Evolutionary conservation across 2,888 invertebrate species (phyloP).

Genomic region (Cryptocephalus moraei): DNA sequence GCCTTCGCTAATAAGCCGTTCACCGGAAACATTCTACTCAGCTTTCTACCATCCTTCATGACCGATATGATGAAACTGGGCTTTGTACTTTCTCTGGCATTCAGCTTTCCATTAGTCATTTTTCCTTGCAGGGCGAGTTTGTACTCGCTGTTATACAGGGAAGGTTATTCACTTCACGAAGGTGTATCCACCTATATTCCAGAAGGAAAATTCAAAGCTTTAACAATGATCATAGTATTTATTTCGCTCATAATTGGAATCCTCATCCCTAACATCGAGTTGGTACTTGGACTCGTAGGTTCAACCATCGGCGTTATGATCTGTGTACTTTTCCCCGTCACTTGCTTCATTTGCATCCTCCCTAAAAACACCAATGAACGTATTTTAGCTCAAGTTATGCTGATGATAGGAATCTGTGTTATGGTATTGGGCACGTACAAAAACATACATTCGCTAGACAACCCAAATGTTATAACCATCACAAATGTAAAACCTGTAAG

Average conservation of each 20-base stretch:
- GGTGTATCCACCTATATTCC: slow-evolving; percentile 63
- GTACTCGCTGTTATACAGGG: slow-evolving; percentile 79
- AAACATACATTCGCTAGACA: slow-evolving; percentile 57
- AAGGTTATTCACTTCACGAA: slow-evolving; percentile 58
- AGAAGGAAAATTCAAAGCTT: slow-evolving; percentile 66
- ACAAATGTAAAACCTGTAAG: no score
- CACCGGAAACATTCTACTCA: slow-evolving; percentile 82
- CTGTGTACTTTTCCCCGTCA: slow-evolving; percentile 86
- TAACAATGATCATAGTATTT: slow-evolving; percentile 71
- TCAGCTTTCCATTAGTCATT: slow-evolving; percentile 93
- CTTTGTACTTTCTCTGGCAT: slow-evolving; percentile 88
- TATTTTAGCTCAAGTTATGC: slow-evolving; percentile 68
- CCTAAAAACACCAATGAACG: slow-evolving; percentile 78
- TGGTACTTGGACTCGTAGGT: slow-evolving; percentile 88
- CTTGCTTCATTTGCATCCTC: slow-evolving; percentile 77
- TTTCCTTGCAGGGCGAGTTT: slow-evolving; percentile 93
- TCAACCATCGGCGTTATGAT: slow-evolving; percentile 92
- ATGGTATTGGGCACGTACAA: slow-evolving; percentile 88
- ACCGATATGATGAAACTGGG: slow-evolving; percentile 89
- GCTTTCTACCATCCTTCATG: slow-evolving; percentile 68
- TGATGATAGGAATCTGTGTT: slow-evolving; percentile 74
- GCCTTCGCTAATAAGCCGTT: slow-evolving; percentile 74
- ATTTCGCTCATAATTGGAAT: slow-evolving; percentile 72
- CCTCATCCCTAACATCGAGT: slow-evolving; percentile 85
- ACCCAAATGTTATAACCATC: slow-evolving; percentile 1